Evolutionary conservation across 2,888 invertebrate species (phyloP).

Genomic region (Euproctis similis): DNA sequence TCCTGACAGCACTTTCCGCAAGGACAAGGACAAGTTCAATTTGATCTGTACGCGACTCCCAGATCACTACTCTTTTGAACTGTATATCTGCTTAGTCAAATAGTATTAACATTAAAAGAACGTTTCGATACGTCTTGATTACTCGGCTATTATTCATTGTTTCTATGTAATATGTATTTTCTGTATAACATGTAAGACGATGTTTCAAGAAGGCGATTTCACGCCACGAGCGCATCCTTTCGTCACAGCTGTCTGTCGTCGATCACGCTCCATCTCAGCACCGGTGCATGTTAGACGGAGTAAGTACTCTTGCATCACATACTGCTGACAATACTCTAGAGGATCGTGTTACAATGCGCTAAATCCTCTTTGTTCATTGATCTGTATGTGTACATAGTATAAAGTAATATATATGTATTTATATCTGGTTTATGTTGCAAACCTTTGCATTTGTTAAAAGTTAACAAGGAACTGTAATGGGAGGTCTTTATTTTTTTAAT

Average conservation of each 20-base stretch:
- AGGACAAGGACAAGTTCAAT: too few relatives aligned
- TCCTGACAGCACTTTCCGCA: too few relatives aligned
- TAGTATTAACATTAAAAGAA: too few relatives aligned
- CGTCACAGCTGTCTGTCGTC: constrained; percentile 62
- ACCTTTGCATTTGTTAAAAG: background rate
- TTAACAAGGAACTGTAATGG: too few relatives aligned
- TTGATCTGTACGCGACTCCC: too few relatives aligned
- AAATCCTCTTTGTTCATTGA: constrained; percentile 58
- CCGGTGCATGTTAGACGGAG: constrained; percentile 47
- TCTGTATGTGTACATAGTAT: constrained; percentile 43
- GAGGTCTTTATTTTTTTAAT: too few relatives aligned
- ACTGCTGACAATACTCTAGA: constrained; percentile 45
- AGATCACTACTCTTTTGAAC: too few relatives aligned
- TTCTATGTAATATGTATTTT: constrained; percentile 11
- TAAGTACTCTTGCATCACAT: constrained; percentile 61
- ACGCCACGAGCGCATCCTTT: constrained; percentile 68
- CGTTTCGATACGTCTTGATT: background rate
- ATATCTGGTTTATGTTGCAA: constrained; percentile 5
- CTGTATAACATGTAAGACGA: constrained; percentile 29
- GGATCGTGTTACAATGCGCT: constrained; percentile 70
- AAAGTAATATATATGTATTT: too few relatives aligned
- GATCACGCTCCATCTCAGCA: constrained; percentile 55
- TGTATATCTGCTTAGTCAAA: too few relatives aligned
- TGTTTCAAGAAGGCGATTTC: constrained; percentile 64
- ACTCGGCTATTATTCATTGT: constrained; percentile 3